Percentiles rank a stretch among this genome's conserved stretches.
These are phyloP conservation scores for Melinopterus prodromus DNA, from an alignment of 2,888 invertebrate genomes.

Conservation along the genomic window DNA sequence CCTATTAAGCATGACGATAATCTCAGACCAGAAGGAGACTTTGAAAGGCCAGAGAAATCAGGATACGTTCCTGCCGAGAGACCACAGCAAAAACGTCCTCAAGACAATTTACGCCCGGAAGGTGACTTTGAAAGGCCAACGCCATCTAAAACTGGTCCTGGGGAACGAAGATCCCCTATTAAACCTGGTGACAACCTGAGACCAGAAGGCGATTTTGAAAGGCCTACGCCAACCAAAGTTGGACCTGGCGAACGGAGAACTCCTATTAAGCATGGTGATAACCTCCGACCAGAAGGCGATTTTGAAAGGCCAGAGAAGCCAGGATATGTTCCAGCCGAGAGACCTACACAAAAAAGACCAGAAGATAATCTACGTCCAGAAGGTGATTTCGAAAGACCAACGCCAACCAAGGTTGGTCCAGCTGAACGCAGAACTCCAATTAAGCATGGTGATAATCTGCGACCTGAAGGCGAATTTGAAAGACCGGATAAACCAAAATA, in stretches of 20 bases:
- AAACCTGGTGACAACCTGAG: slow-evolving; percentile 62
- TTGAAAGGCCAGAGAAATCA: slow-evolving; percentile 58
- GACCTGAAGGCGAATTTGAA: slow-evolving; percentile 68
- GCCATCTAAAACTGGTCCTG: slow-evolving; percentile 52
- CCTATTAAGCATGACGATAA: slow-evolving; percentile 62
- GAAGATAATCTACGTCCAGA: slow-evolving; percentile 69
- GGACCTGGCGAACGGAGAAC: slow-evolving; percentile 69
- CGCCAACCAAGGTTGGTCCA: slow-evolving; percentile 50
- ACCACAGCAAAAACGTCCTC: slow-evolving; percentile 58
- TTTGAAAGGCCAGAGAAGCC: slow-evolving; percentile 58
- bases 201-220: slow-evolving; percentile 64
- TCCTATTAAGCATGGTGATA: slow-evolving; percentile 63
- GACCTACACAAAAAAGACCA: slow-evolving; percentile 60
- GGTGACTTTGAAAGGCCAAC: slow-evolving; percentile 63
- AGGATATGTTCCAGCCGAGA: slow-evolving; percentile 58
- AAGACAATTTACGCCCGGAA: slow-evolving; percentile 57
- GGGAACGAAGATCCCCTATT: slow-evolving; percentile 56
- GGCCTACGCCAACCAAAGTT: slow-evolving; percentile 57
- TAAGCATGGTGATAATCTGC: slow-evolving; percentile 66
- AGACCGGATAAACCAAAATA: slow-evolving; percentile 61
- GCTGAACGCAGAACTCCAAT: slow-evolving; percentile 56
- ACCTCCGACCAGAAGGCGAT: slow-evolving; percentile 67
- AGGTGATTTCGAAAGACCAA: slow-evolving; percentile 63
- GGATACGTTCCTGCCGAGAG: slow-evolving; percentile 55
- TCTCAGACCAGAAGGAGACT: slow-evolving; percentile 64